Evolutionary conservation across 2,888 invertebrate species (phyloP).

Genomic region (Chesias legatella): DNA sequence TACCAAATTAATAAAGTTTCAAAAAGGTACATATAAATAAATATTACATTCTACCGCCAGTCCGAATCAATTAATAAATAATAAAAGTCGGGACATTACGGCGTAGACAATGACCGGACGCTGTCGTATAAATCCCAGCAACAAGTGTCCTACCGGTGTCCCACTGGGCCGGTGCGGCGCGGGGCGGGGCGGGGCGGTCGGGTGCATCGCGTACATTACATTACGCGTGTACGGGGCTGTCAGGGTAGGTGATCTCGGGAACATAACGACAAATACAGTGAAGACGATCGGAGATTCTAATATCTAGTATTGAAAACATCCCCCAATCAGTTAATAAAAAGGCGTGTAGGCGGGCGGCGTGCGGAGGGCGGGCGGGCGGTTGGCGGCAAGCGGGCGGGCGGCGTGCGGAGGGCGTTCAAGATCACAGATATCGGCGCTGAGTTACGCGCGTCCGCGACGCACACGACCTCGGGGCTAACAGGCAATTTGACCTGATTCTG

Average conservation of each 20-base stretch:
- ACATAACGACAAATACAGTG: constrained; percentile 1
- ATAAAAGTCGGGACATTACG: constrained; percentile 53
- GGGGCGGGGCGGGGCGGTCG: constrained; percentile 27
- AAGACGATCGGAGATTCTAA: not conserved
- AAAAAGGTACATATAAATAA: constrained; percentile 20
- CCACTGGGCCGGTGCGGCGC: constrained; percentile 27
- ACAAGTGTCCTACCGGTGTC: constrained; percentile 50
- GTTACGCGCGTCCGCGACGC: constrained; percentile 41
- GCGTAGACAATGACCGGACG: constrained; percentile 43
- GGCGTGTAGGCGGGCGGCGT: no score
- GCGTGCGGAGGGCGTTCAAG: constrained; percentile 58
- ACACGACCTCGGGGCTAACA: constrained; percentile 22
- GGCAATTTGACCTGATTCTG: constrained; percentile 13
- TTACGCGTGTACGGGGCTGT: constrained; percentile 22
- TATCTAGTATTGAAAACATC: no score
- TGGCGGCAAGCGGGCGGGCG: constrained; percentile 61
- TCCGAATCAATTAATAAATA: constrained; percentile 62
- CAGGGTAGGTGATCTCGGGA: constrained; percentile 17
- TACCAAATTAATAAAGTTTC: constrained; percentile 22
- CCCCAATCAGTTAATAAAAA: no score
- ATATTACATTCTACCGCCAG: constrained; percentile 41
- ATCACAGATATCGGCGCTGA: constrained; percentile 66
- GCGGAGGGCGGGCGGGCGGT: no score
- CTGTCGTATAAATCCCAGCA: constrained; percentile 51
- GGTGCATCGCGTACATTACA: constrained; percentile 48